These are phyloP conservation scores for Laupala kohalensis DNA, from an alignment of 1,140 invertebrate genomes.

Conservation along the genomic window DNA sequence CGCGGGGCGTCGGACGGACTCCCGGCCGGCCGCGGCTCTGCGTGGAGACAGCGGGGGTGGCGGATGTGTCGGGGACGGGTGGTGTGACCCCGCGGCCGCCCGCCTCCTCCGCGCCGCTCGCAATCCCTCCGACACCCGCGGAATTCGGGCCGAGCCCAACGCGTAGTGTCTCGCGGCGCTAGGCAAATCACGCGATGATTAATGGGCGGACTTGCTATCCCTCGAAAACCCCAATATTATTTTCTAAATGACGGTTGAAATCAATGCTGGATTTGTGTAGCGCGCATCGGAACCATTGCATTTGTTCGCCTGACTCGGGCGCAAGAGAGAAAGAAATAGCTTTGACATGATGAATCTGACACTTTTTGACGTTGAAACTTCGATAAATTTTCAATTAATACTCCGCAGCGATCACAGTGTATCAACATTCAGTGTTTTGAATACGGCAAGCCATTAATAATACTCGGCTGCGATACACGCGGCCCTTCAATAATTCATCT, in stretches of 20 bases:
- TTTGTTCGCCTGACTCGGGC: neutral
- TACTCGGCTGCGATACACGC: conserved; percentile 3
- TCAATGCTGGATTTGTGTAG: conserved; percentile 11
- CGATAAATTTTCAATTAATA: conserved; percentile 13
- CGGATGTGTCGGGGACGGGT: too few species aligned
- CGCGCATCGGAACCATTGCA: conserved; percentile 1
- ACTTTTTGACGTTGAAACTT: conserved; percentile 12
- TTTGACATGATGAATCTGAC: conserved; percentile 7
- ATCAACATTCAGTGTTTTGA: conserved; percentile 11
- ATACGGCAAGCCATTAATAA: conserved; percentile 2
- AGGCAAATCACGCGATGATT: neutral
- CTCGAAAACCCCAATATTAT: neutral
- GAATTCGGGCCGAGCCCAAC: neutral
- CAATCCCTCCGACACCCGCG: neutral
- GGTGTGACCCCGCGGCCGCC: too few species aligned
- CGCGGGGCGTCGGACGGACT: too few species aligned
- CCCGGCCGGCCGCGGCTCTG: too few species aligned
- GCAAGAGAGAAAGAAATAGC: neutral
- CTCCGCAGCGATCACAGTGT: neutral
- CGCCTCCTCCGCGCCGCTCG: too few species aligned
- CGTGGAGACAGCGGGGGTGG: too few species aligned
- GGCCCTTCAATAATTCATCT: conserved; percentile 11
- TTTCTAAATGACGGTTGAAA: conserved; percentile 11
- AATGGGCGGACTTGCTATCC: neutral
- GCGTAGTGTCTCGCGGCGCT: neutral